Evolutionary conservation across 2,797 vertebrate genomes (phyloP).

Genomic region (Argyrosomus regius): DNA sequence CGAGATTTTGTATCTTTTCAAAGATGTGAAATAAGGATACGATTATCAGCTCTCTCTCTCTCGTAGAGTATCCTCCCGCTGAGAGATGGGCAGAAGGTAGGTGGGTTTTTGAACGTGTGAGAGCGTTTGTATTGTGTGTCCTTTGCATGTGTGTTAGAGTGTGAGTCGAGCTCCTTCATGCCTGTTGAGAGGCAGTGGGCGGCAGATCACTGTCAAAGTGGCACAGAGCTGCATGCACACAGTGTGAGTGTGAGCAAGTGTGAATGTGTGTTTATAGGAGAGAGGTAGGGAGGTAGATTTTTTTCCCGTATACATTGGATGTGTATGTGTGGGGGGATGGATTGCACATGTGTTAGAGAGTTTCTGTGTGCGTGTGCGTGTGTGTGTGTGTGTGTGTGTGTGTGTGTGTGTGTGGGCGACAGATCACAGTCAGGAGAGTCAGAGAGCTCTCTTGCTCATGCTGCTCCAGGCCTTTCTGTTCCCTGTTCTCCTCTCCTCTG

Average conservation of each 20-base stretch:
- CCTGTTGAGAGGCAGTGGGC: conserved; percentile 81
- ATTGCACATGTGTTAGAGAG: conserved; percentile 73
- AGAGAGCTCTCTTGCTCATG: conserved; percentile 80
- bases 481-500: conserved; percentile 74
- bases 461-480: conserved; percentile 82
- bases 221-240: conserved; percentile 59
- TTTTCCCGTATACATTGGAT: conserved; percentile 73
- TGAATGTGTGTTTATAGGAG: conserved; percentile 40
- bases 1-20: conserved; percentile 42
- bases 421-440: conserved; percentile 82
- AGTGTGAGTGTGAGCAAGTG: conserved; percentile 38
- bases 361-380: conserved; percentile 41
- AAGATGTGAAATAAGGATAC: conserved; percentile 68
- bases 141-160: conserved; percentile 64
- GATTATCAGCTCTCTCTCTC: conserved; percentile 42
- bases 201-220: conserved; percentile 82
- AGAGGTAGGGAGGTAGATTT: conserved; percentile 57
- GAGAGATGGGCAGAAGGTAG: conserved; percentile 79
- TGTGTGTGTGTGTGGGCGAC: conserved; percentile 77
- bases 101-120: conserved; percentile 76
- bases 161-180: conserved; percentile 76
- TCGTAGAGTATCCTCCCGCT: conserved; percentile 61
- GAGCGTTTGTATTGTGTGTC: conserved; percentile 74
- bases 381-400: conserved; percentile 49
- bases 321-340: conserved; percentile 56